These are phyloP conservation scores for Chelon labrosus DNA, from an alignment of 2,797 vertebrate species.

Conservation along the genomic window DNA sequence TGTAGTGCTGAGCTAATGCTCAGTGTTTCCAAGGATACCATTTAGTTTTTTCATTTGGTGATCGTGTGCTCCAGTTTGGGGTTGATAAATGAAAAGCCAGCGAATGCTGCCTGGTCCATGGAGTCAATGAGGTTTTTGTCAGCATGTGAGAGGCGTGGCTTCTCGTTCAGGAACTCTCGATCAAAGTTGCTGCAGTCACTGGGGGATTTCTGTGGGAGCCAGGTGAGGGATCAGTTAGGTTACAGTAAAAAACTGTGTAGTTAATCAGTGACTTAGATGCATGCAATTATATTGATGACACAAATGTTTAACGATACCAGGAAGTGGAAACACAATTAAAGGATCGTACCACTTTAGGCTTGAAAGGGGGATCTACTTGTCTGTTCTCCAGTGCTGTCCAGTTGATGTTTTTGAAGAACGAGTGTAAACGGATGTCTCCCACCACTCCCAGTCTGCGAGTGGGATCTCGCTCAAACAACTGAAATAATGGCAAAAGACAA, in stretches of 20 bases:
- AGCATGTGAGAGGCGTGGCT: conserved; percentile 90
- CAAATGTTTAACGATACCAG: neutral
- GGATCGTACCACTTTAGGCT: conserved; percentile 95
- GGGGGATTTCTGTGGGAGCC: conserved; percentile 88
- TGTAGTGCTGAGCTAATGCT: neutral
- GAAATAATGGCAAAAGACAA: conserved; percentile 40
- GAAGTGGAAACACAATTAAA: neutral
- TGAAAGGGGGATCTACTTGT: conserved; percentile 92
- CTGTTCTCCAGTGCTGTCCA: conserved; percentile 91
- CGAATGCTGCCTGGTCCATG: conserved; percentile 94
- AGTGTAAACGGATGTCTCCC: conserved; percentile 89
- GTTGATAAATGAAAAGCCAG: conserved; percentile 96
- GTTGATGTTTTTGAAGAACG: conserved; percentile 95
- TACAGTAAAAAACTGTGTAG: neutral
- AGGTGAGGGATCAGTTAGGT: conserved; percentile 42
- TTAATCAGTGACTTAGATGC: neutral
- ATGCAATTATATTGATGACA: neutral
- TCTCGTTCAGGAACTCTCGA: conserved; percentile 96
- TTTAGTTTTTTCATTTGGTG: conserved; percentile 80
- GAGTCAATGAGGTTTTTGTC: conserved; percentile 98
- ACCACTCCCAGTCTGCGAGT: conserved; percentile 89
- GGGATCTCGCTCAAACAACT: conserved; percentile 96
- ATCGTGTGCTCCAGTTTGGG: conserved; percentile 91
- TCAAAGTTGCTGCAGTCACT: conserved; percentile 97
- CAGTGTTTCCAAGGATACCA: neutral